Base-by-base conservation (phyloP, 2,888 invertebrate species). In the Choristoneura rosaceana region DNA sequence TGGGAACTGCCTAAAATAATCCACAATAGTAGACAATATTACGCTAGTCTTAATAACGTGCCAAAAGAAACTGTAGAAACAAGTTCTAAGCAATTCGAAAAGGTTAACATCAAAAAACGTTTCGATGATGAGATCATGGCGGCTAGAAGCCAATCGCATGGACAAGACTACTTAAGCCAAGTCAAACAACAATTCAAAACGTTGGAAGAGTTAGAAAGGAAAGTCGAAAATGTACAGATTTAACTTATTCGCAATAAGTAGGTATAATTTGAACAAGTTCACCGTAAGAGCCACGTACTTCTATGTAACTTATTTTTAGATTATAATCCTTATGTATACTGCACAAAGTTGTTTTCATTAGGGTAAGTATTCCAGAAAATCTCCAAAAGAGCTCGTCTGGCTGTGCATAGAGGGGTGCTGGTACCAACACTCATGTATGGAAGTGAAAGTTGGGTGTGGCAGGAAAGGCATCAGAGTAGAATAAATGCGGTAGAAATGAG, bases 11-110 rank as follows among this genome's bases (percentile, higher is more conserved):
- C 41, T 0, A 58, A 71, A 5, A 47, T 59, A n/a, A 60, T 62
- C 4, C 71, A 71, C 38, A 71, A 71, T n/a, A 71, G 71, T 47
- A 38, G 67, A 41, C 38, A 67, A 8, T 71, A 71, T n/a, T 71
- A 38, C 45, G 66, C 71, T 3, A 43, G 47, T 66, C 60, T 52
- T 12, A 17, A 45, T 45, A 52, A 15, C n/a, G n/a, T 12, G 2
- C 33, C 33, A 12, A 47, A 47, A 9, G 14, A 14, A 14, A n/a
- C n/a, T 14, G n/a, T 63, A 47, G 33, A 33, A 34, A 43, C 43
- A 5, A 43, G 61, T 43, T 25, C 15, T 17, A 61, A 61, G 15
- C n/a, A 33, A n/a, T n/a, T n/a, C 3, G n/a, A 17, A 3, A 47
- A 25, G 4, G 47, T 45, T 2, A 63, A 47, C 4, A 14, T 15